These are phyloP conservation scores for Diadromus collaris DNA, from an alignment of 2,888 invertebrate species.

Conservation along the genomic window DNA sequence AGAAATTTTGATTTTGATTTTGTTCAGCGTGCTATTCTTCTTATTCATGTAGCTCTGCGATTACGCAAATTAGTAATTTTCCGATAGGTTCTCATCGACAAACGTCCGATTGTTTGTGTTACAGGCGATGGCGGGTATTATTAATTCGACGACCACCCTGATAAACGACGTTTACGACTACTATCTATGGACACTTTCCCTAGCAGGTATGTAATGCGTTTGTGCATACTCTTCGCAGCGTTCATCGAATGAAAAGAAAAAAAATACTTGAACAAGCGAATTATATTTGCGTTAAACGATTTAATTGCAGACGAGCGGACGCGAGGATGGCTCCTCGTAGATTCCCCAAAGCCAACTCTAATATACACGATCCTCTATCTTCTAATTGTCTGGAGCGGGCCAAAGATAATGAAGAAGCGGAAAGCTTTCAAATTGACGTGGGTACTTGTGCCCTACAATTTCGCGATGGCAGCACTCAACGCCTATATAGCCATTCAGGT, in stretches of 20 bases:
- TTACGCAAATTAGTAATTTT: conserved; percentile 12
- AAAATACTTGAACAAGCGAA: too few species aligned
- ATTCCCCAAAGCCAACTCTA: conserved; percentile 89
- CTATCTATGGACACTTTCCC: conserved; percentile 88
- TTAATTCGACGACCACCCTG: conserved; percentile 78
- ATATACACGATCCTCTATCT: conserved; percentile 87
- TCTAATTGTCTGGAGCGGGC: conserved; percentile 89
- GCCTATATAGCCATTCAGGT: conserved; percentile 92
- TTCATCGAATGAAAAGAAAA: not conserved
- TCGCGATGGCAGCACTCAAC: conserved; percentile 91
- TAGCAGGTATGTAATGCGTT: conserved; percentile 83
- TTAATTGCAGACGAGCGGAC: conserved; percentile 87
- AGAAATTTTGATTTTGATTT: not conserved
- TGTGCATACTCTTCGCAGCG: not conserved
- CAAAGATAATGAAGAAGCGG: conserved; percentile 89
- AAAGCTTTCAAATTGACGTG: conserved; percentile 88
- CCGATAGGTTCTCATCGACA: not conserved
- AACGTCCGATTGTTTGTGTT: conserved; percentile 53
- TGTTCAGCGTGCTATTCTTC: not conserved
- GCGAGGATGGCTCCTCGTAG: conserved; percentile 92
- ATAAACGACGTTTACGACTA: conserved; percentile 83
- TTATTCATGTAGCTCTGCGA: not conserved
- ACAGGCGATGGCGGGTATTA: conserved; percentile 77
- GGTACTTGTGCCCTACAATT: conserved; percentile 91
- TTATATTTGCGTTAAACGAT: not conserved